phyloP scores from a whole-genome alignment of 2,797 vertebrate genomes.

The Spondyliosoma cantharus region DNA sequence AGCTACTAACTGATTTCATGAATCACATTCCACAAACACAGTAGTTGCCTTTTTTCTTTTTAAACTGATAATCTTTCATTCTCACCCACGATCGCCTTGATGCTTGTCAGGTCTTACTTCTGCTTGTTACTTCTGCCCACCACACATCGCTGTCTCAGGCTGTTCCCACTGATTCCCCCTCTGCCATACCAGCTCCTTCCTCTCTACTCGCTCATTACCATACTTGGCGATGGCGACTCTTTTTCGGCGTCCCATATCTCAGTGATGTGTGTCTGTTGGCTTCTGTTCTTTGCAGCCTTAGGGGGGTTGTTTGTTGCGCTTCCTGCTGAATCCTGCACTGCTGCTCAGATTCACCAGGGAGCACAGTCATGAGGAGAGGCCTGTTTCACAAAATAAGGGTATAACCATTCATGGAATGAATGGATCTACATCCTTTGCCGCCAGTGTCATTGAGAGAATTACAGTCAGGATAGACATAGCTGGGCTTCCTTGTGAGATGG shows the following conservation, averaged over 20 bases:
- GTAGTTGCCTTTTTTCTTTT: not conserved
- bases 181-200: slow-evolving; percentile 10
- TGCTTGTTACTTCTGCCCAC: not conserved
- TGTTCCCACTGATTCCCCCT: slow-evolving; percentile 6
- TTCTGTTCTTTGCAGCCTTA: slow-evolving; percentile 46
- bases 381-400: slow-evolving; percentile 32
- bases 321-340: slow-evolving; percentile 41
- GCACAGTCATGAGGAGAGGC: slow-evolving; percentile 18
- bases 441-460: slow-evolving; percentile 41
- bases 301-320: slow-evolving; percentile 57
- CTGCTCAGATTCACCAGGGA: slow-evolving; percentile 49
- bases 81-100: not conserved
- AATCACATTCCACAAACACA: not conserved
- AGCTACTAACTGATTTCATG: not conserved
- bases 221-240: slow-evolving; percentile 49
- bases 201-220: slow-evolving; percentile 51
- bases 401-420: slow-evolving; percentile 40
- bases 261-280: slow-evolving; percentile 42
- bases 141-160: slow-evolving; percentile 1
- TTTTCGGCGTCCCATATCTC: slow-evolving; percentile 40
- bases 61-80: not conserved
- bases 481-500: slow-evolving; percentile 30
- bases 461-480: slow-evolving; percentile 25
- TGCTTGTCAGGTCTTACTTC: slow-evolving; percentile 7
- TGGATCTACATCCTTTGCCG: slow-evolving; percentile 21